Percentiles rank a stretch among this genome's conserved stretches.
Conservation (phyloP, 30 jellyfish, hydroid and myxozoan species). For the Pelagia noctiluca region DNA sequence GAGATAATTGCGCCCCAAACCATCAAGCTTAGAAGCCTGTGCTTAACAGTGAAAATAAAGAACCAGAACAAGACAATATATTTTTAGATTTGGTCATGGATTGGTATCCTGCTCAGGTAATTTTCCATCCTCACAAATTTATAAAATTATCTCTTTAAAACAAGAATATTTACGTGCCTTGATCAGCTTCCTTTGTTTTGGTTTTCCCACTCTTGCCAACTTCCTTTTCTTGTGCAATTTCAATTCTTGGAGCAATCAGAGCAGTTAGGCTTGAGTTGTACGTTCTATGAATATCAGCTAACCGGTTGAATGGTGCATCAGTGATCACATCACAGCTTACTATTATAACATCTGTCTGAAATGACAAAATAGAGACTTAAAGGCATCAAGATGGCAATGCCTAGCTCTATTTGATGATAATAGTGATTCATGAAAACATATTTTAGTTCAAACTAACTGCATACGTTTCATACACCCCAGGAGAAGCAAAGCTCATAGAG, state of each 20-base stretch:
- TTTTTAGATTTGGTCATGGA: too few relatives aligned
- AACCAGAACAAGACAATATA: too few relatives aligned
- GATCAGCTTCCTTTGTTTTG: slow-evolving; percentile 53
- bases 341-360: slow-evolving; percentile 73
- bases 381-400: neutral
- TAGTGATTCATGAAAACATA: too few relatives aligned
- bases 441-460: too few relatives aligned
- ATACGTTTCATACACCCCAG: too few relatives aligned
- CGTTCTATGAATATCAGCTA: slow-evolving; percentile 85
- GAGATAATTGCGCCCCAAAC: too few relatives aligned
- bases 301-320: slow-evolving; percentile 87
- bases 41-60: too few relatives aligned
- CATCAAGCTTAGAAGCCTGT: too few relatives aligned
- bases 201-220: slow-evolving; percentile 46
- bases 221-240: slow-evolving; percentile 71
- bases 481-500: too few relatives aligned
- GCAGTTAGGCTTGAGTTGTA: slow-evolving; percentile 86
- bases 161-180: slow-evolving; percentile 23
- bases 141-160: neutral
- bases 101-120: neutral
- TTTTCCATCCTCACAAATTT: neutral
- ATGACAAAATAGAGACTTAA: neutral
- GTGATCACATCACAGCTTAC: slow-evolving; percentile 88
- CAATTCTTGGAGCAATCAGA: slow-evolving; percentile 75
- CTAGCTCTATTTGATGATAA: neutral